These are phyloP conservation scores for Tauraco hartlaubi DNA, from an alignment of 2,797 vertebrate genomes.

Conservation along the genomic window DNA sequence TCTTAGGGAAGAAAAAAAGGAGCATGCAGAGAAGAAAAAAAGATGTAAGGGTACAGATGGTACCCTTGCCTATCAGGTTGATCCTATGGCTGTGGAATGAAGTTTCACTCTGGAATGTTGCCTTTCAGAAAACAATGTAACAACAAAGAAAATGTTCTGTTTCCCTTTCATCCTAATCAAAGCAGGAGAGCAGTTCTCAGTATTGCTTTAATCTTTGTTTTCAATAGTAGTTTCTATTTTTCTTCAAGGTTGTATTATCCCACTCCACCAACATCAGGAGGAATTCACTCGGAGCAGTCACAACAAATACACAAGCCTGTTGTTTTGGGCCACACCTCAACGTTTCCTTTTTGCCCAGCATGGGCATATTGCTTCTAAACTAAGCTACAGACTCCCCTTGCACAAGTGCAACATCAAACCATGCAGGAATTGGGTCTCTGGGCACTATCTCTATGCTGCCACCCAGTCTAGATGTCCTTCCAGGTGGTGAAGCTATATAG, in stretches of 20 bases:
- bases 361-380: neutral
- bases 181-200: neutral
- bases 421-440: neutral
- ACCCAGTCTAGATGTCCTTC: neutral
- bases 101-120: neutral
- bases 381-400: neutral
- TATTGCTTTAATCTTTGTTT: conserved; percentile 33
- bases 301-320: neutral
- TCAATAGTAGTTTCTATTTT: neutral
- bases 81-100: neutral
- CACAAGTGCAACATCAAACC: neutral
- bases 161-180: conserved; percentile 36
- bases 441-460: neutral
- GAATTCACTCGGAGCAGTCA: neutral
- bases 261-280: neutral
- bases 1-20: neutral
- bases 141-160: neutral
- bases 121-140: neutral
- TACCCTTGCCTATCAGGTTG: neutral
- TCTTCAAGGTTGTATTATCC: neutral
- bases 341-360: neutral
- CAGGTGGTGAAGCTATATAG: neutral
- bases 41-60: neutral
- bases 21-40: neutral
- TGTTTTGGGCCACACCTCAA: neutral